Percentiles rank a stretch among this genome's conserved stretches.
phyloP scores from a whole-genome alignment of 1,140 invertebrate species.

The Drosophila cardini region DNA sequence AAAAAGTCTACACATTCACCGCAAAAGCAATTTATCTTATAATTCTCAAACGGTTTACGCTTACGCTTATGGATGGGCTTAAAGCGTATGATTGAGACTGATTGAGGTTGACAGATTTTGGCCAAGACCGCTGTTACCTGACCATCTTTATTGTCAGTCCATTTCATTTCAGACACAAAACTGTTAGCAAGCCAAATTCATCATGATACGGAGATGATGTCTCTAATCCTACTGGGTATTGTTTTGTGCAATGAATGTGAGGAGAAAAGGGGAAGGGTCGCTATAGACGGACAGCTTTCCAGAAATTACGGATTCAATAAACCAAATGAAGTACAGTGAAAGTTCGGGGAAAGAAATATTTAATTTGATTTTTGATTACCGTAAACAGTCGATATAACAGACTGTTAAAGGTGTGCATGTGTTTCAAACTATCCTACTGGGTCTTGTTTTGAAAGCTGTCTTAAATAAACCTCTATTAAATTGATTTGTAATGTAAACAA shows the following conservation, averaged over 20 bases:
- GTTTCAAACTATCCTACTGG: no score
- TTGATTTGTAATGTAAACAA: not conserved
- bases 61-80: not conserved
- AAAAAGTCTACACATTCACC: no score
- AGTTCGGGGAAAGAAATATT: no score
- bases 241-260: not conserved
- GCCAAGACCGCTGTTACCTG: slow-evolving; percentile 2
- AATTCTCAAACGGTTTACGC: slow-evolving; percentile 1
- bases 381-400: no score
- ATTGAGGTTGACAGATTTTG: slow-evolving; percentile 20
- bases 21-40: not conserved
- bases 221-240: slow-evolving; percentile 9
- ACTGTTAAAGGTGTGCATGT: no score
- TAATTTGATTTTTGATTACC: no score
- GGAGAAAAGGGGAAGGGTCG: no score
- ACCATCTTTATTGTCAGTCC: slow-evolving; percentile 5
- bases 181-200: slow-evolving; percentile 5
- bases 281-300: no score
- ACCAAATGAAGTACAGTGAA: no score
- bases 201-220: slow-evolving; percentile 12
- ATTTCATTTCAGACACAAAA: slow-evolving; percentile 9
- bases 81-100: slow-evolving; percentile 10
- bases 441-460: no score
- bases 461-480: no score
- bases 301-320: no score